Conservation (phyloP, 2,888 invertebrate species). For the Caenorhabditis sp. region DNA sequence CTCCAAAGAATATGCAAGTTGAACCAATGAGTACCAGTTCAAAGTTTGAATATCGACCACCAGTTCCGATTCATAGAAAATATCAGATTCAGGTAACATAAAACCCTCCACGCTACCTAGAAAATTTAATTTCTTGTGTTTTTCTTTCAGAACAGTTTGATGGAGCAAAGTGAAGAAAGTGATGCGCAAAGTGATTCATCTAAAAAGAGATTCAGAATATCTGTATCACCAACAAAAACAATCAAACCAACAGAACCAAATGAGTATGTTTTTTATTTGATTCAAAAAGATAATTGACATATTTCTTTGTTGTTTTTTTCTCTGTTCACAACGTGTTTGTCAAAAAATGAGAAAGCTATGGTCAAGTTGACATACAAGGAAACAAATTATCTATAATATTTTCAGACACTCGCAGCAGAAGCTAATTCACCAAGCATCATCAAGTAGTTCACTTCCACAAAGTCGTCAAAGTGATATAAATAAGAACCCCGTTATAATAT, state of each 20-base stretch:
- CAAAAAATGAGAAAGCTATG: background rate
- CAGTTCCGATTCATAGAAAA: slow-evolving; percentile 43
- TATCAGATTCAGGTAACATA: slow-evolving; percentile 22
- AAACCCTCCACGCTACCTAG: background rate
- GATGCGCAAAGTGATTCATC: slow-evolving; percentile 30
- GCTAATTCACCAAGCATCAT: slow-evolving; percentile 52
- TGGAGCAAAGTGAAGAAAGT: slow-evolving; percentile 14
- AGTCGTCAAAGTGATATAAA: slow-evolving; percentile 17
- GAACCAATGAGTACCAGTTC: background rate
- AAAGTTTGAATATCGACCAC: slow-evolving; percentile 16
- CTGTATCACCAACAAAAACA: slow-evolving; percentile 66
- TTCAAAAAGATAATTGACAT: background rate
- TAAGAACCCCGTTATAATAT: slow-evolving; percentile 21
- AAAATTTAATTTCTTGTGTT: background rate
- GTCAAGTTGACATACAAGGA: background rate
- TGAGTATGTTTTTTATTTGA: slow-evolving; percentile 13
- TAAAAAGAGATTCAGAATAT: slow-evolving; percentile 64
- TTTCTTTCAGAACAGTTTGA: slow-evolving; percentile 7
- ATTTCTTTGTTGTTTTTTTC: background rate
- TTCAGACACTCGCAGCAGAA: slow-evolving; percentile 30
- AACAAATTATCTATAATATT: background rate
- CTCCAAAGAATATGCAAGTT: slow-evolving; percentile 7
- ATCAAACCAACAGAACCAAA: slow-evolving; percentile 42
- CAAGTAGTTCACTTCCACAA: slow-evolving; percentile 47
- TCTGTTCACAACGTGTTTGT: background rate